phyloP scores from a whole-genome alignment of 2,113 vertebrate genomes.

The Leptosomus discolor region DNA sequence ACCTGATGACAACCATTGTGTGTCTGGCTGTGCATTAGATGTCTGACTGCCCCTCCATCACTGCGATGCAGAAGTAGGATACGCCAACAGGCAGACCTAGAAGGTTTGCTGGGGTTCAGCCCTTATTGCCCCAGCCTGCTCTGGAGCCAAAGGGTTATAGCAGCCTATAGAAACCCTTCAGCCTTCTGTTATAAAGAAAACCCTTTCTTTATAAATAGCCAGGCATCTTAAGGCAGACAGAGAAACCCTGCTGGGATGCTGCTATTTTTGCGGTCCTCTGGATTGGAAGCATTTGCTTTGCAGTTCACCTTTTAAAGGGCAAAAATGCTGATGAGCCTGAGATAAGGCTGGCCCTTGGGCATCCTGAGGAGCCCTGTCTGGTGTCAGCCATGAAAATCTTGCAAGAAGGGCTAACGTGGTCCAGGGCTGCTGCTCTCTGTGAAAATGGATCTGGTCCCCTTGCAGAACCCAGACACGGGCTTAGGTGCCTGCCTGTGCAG shows the following conservation, averaged over 20 bases:
- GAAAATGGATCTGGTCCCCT: background rate
- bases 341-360: background rate
- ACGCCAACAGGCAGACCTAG: background rate
- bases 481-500: background rate
- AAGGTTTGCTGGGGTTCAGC: background rate
- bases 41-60: background rate
- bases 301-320: background rate
- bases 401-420: background rate
- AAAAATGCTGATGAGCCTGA: background rate
- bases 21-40: fast-evolving
- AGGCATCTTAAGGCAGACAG: background rate
- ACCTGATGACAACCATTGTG: background rate
- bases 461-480: fast-evolving
- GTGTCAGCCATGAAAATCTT: background rate
- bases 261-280: background rate
- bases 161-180: background rate
- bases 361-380: background rate
- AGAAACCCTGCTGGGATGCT: background rate
- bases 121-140: background rate
- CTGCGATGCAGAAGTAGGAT: background rate
- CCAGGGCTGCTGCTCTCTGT: background rate
- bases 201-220: background rate
- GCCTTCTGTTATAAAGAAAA: no score
- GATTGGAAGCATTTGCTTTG: background rate
- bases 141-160: background rate